A percentile compares a stretch with the other conserved stretches of the same genome.
phyloP scores from a whole-genome alignment of 2,888 invertebrate species.

The Acleris emargana region DNA sequence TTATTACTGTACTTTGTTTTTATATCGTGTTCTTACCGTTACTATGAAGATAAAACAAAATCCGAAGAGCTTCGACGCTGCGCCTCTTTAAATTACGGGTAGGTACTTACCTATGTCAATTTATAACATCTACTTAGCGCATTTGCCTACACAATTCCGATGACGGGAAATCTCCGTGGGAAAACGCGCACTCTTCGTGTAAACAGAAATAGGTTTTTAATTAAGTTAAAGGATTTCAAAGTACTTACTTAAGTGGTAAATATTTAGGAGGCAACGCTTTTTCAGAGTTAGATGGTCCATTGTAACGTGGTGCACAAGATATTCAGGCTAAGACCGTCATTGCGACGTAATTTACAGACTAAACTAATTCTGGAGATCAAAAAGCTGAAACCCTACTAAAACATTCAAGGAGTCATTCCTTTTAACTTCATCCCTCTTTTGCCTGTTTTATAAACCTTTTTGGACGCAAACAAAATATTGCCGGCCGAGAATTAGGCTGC shows the following conservation, averaged over 20 bases:
- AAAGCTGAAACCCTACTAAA: slow-evolving; percentile 28
- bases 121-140: slow-evolving; percentile 4
- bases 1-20: no score
- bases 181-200: slow-evolving; percentile 12
- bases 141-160: slow-evolving; percentile 16
- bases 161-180: slow-evolving; percentile 15
- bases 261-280: background rate
- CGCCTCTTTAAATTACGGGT: background rate
- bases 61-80: background rate
- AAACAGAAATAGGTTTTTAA: slow-evolving; percentile 7
- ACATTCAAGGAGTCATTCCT: slow-evolving; percentile 28
- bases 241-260: background rate
- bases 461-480: slow-evolving; percentile 27
- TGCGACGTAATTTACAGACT: slow-evolving; percentile 18
- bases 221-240: slow-evolving; percentile 7
- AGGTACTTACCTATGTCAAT: slow-evolving; percentile 6
- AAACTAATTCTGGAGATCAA: slow-evolving; percentile 22
- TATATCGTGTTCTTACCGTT: background rate
- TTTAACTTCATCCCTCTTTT: slow-evolving; percentile 29
- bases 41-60: background rate
- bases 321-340: background rate
- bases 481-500: slow-evolving; percentile 25
- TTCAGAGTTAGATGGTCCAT: no score
- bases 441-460: slow-evolving; percentile 26
- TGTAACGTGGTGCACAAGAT: no score